phyloP scores from a whole-genome alignment of 2,888 invertebrate species.

The Acrobasis repandana region DNA sequence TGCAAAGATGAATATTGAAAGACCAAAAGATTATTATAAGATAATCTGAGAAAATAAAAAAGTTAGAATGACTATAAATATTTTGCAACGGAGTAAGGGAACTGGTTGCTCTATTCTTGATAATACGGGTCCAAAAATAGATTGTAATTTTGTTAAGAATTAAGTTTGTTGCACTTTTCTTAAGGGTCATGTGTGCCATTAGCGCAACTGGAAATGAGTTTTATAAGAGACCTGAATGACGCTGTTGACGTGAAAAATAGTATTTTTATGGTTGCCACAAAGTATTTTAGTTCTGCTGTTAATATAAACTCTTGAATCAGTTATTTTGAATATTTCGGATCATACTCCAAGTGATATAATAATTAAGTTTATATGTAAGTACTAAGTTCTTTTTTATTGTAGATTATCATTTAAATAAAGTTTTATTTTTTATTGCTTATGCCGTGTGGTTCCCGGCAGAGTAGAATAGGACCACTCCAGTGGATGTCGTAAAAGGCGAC shows the following conservation, averaged over 20 bases:
- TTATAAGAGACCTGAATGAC: neutral
- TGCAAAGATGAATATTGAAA: neutral
- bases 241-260: neutral
- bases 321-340: no score
- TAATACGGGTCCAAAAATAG: conserved; percentile 12
- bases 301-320: no score
- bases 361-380: no score
- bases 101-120: conserved; percentile 15
- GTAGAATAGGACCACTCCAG: no score
- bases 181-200: neutral
- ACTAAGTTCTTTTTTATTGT: no score
- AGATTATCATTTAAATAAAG: no score
- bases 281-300: neutral
- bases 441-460: no score
- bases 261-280: neutral
- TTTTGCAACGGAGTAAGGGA: conserved; percentile 18
- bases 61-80: conserved; percentile 20
- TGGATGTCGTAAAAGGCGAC: no score
- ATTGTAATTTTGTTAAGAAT: conserved; percentile 19
- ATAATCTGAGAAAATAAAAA: conserved; percentile 13
- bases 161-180: conserved; percentile 10
- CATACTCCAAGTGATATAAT: no score
- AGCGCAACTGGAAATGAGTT: neutral
- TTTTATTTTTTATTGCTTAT: no score
- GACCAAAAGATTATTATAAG: neutral